These are phyloP conservation scores for Urocitellus parryii DNA, from an alignment of 2,113 vertebrate genomes.

Conservation along the genomic window DNA sequence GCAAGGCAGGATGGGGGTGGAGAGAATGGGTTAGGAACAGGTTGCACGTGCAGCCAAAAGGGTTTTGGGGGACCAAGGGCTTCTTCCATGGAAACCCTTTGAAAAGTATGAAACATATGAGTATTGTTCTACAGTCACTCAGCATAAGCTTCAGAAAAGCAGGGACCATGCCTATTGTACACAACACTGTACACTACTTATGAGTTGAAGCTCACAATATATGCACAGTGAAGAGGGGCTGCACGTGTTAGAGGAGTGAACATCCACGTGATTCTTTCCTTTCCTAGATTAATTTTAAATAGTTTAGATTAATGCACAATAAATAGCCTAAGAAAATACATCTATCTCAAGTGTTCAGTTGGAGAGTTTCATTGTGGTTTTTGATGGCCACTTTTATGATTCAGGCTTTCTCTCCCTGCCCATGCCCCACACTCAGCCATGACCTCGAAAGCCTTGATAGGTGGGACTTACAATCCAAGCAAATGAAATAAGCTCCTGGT, in stretches of 20 bases:
- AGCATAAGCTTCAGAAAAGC: background rate
- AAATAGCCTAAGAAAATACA: background rate
- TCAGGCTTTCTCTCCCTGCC: background rate
- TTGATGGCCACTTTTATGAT: background rate
- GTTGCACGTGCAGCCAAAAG: background rate
- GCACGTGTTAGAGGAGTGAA: background rate
- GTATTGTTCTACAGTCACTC: background rate
- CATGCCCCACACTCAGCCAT: background rate
- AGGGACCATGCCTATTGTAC: fast-evolving
- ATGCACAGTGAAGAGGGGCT: too few relatives aligned
- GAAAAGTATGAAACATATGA: background rate
- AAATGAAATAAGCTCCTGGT: background rate
- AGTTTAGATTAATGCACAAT: background rate
- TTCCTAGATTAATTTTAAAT: background rate
- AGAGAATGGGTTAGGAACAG: background rate
- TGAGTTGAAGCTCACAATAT: background rate
- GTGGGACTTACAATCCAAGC: background rate
- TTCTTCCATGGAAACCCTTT: background rate
- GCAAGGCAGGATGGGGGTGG: too few relatives aligned
- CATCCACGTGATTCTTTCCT: background rate
- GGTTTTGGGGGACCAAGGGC: background rate
- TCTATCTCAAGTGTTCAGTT: background rate
- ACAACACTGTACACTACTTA: too few relatives aligned
- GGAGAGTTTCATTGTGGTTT: background rate
- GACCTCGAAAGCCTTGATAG: background rate